A percentile compares a stretch with the other conserved stretches of the same genome.
phyloP scores from a whole-genome alignment of 2,113 vertebrate species.

The Bombycilla garrulus region DNA sequence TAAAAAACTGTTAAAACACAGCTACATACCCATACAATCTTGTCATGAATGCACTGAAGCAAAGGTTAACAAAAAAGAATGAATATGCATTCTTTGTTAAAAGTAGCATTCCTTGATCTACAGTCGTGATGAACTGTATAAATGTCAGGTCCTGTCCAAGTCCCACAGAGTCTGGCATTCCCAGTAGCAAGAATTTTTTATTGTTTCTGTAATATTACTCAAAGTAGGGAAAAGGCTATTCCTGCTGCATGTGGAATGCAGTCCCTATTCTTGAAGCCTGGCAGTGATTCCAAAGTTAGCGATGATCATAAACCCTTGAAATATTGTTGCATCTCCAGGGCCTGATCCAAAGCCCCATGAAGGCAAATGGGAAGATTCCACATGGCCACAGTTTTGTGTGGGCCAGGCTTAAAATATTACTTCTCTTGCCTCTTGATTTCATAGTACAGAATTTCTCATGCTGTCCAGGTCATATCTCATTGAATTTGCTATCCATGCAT shows the following conservation, averaged over 20 bases:
- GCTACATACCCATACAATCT: slow-evolving; percentile 54
- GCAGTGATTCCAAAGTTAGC: not conserved
- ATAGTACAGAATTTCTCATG: not conserved
- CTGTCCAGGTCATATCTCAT: not conserved
- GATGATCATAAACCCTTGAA: slow-evolving; percentile 4
- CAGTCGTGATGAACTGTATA: slow-evolving; percentile 10
- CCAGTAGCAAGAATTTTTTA: slow-evolving; percentile 1
- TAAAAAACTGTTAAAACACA: slow-evolving; percentile 67
- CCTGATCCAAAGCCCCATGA: not conserved
- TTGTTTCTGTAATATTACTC: slow-evolving; percentile 13
- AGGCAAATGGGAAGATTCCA: not conserved
- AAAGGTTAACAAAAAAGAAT: slow-evolving; percentile 68
- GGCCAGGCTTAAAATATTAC: not conserved
- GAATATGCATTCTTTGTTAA: slow-evolving; percentile 34
- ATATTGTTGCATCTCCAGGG: not conserved
- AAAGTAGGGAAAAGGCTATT: slow-evolving; percentile 6
- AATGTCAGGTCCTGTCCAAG: slow-evolving; percentile 18
- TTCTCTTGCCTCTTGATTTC: not conserved
- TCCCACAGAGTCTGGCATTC: not conserved
- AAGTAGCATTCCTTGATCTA: not conserved
- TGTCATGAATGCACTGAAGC: slow-evolving; percentile 65
- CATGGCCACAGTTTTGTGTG: not conserved
- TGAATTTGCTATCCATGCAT: not conserved
- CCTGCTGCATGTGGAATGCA: not conserved
- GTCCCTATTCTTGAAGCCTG: not conserved